Base-by-base conservation (phyloP, 2,888 invertebrate genomes). In the Malthinus flaveolus region DNA sequence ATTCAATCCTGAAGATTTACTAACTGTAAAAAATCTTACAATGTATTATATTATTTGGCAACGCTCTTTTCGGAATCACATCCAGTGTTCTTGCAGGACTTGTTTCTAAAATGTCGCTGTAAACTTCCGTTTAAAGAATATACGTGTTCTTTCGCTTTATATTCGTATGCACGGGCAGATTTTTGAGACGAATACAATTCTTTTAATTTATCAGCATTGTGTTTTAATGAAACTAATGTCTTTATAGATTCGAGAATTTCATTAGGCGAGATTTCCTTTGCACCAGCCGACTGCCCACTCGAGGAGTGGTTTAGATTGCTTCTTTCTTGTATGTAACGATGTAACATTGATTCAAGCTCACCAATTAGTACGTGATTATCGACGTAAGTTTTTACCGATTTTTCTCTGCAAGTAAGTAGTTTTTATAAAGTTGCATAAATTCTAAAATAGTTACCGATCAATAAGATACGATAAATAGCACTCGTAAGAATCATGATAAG, bases 171-270 rank as follows among this genome's bases (percentile, higher is more conserved):
- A n/a, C n/a, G n/a, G n/a, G n/a, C n/a, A 23, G 23, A 23, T 23
- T 71, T 69, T 49, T 74, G 73, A 9, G 68, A 65, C 7, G 66
- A 62, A 37, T 67, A 71, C n/a, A 74, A 48, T 48, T 72, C 68
- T 46, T 66, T 69, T 31, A 73, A 70, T 59, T 71, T 73, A 35
- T 63, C 59, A 1, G 73, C 74, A 39, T 67, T 68, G 15, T 70
- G 65, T 48, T 67, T 66, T 33, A 73, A 56, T 4, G 63, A 62
- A 55, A 69, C 71, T 37, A 74, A 58, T 7, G 63, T 57, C 13
- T 68, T 44, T 37, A 71, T 64, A 5, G 53, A 52, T 0, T 62
- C 59, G 10, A 50, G 49, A 23, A 73, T 63, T 31, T 66, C 35
- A 12, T 49, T 1, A 5, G 31, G 7, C 5, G 49, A 2, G n/a